Evolutionary conservation across 2,113 vertebrate genomes (phyloP), one percentile per base, ranked within the genome.

Genomic region (Piprites chloris): DNA sequence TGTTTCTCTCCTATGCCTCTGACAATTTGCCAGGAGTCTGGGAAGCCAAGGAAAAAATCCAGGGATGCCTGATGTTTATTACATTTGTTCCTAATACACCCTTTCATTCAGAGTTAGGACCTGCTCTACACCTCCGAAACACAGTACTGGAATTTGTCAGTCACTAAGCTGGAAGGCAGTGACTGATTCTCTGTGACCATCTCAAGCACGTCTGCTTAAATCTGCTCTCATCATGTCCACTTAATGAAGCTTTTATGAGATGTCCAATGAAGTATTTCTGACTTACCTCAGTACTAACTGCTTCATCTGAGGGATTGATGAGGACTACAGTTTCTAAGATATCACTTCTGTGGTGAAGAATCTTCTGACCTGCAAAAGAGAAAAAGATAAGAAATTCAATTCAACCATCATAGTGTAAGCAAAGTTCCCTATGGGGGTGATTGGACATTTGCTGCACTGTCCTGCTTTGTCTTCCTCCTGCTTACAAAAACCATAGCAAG

Each of bases 291-390:
- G 99, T 99, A 86, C 99, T 99, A 95, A 99, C 99, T 4, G 99
- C 99, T 96, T 99, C 99, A 95, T 99, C 99, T 49, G 99, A 99
- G 84, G 99, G 99, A 95, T 99, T 99, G 96, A 99, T 99, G 30
- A 99, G 98, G 83, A 99, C 99, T 62, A 99, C 99, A 1, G 99
- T 99, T 97, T 99, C 99, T 97, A 99, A 97, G 75, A 99, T 95
- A 91, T 98, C 99, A 96, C 99, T 99, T 97, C 99, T 98, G 92
- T 99, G 99, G 96, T 99, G 99, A 97, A 99, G 99, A 96, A 99
- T 99, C 96, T 99, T 99, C 97, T 99, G 99, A 81, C 99, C 99
- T 99, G 96, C 49, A 97, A 95, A 26, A 92, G 71, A 49, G 47
- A 52, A 44, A 50, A 56, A 32, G 32, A 9, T 22, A 35, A 58